Evolutionary conservation across 1,140 invertebrate species (phyloP).

Genomic region (Euschistus heros): DNA sequence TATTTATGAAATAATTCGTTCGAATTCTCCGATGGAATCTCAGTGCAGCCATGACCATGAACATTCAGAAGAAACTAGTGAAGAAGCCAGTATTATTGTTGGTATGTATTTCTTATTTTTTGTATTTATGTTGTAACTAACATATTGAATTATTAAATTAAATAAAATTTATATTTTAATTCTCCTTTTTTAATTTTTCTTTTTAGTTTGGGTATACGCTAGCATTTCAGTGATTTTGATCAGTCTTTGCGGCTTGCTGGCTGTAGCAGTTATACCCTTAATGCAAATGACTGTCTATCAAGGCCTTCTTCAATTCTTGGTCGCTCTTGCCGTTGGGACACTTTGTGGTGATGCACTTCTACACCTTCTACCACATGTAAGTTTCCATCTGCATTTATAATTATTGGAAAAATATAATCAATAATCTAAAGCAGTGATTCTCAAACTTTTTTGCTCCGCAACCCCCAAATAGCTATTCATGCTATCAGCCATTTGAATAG

Average conservation of each 20-base stretch:
- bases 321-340: constrained; percentile 83
- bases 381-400: constrained; percentile 29
- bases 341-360: constrained; percentile 83
- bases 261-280: constrained; percentile 74
- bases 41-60: neutral
- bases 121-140: neutral
- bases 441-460: too few species aligned
- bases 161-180: neutral
- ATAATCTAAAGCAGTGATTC: too few species aligned
- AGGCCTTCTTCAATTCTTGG: constrained; percentile 79
- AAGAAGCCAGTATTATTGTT: constrained; percentile 1
- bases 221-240: constrained; percentile 68
- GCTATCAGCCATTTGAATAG: too few species aligned
- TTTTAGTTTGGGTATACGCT: constrained; percentile 72
- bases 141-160: too few species aligned
- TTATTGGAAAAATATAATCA: too few species aligned
- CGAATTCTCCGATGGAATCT: neutral
- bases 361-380: constrained; percentile 85
- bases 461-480: too few species aligned
- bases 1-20: neutral
- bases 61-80: neutral
- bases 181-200: constrained; percentile 20
- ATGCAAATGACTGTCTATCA: constrained; percentile 85
- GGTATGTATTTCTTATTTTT: neutral
- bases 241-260: constrained; percentile 70